phyloP scores from a whole-genome alignment of 2,797 vertebrate genomes.

The Peromyscus aztecus region DNA sequence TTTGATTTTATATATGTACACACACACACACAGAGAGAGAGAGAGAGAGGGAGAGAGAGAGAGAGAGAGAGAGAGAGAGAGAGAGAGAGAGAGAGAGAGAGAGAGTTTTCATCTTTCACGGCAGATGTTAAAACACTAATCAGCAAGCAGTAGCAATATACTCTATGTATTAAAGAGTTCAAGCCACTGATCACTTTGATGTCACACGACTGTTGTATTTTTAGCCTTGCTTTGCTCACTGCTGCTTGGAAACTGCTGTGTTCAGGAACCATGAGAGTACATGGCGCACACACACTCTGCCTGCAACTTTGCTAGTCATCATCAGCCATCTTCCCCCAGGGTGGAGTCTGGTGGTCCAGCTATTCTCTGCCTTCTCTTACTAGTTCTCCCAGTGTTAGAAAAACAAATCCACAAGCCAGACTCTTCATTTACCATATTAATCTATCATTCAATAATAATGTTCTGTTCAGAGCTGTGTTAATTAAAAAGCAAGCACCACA shows the following conservation, averaged over 20 bases:
- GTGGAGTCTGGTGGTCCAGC: accelerated
- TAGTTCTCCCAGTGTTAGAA: constrained; percentile 37
- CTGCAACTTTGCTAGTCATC: constrained; percentile 57
- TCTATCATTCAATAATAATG: constrained; percentile 71
- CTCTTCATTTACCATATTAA: constrained; percentile 61
- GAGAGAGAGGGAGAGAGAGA: too few relatives aligned
- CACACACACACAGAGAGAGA: accelerated
- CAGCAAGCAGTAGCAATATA: background rate
- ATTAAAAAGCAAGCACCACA: constrained; percentile 80
- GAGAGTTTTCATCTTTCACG: background rate
- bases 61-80: too few relatives aligned
- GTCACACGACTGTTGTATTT: constrained; percentile 61
- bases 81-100: too few relatives aligned
- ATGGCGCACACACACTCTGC: constrained; percentile 19
- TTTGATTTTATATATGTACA: background rate
- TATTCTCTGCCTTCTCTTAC: background rate
- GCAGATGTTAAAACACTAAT: background rate
- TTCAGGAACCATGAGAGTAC: constrained; percentile 48
- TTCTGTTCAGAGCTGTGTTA: constrained; percentile 71
- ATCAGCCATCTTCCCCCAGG: constrained; percentile 1
- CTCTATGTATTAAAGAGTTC: background rate
- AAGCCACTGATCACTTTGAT: constrained; percentile 15
- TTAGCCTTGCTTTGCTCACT: constrained; percentile 73
- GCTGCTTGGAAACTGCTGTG: constrained; percentile 76
- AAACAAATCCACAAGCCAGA: background rate